A percentile compares a stretch with the other conserved stretches of the same genome.
These are phyloP conservation scores for Squalus acanthias DNA, from an alignment of 2,797 vertebrate species.

Conservation along the genomic window DNA sequence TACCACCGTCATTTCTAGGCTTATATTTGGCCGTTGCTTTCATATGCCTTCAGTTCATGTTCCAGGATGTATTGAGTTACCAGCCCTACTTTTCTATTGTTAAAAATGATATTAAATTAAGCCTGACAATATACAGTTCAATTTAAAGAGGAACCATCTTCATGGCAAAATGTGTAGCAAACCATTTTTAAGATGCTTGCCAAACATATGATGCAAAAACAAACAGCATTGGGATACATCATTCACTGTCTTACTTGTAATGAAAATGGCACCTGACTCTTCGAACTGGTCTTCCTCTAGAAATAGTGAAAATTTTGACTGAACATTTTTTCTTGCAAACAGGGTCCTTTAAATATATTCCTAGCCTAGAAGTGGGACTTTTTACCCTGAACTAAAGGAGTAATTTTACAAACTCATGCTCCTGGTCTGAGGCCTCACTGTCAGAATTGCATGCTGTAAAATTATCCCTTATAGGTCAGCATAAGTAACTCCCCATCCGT, in stretches of 20 bases:
- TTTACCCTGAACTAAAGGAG: not conserved
- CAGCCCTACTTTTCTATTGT: not conserved
- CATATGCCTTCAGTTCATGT: not conserved
- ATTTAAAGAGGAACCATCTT: not conserved
- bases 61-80: not conserved
- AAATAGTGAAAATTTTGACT: not conserved
- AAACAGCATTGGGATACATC: not conserved
- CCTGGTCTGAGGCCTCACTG: no score
- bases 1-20: not conserved
- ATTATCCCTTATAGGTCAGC: not conserved
- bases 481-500: not conserved
- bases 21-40: not conserved
- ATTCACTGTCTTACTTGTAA: not conserved
- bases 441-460: not conserved
- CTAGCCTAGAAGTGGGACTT: not conserved
- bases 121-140: not conserved
- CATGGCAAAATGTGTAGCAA: not conserved
- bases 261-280: not conserved
- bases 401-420: not conserved
- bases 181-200: not conserved
- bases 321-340: not conserved
- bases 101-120: not conserved
- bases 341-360: not conserved
- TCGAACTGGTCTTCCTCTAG: not conserved
- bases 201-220: not conserved